These are phyloP conservation scores for Alcis repandata DNA, from an alignment of 2,888 invertebrate genomes.

Conservation along the genomic window DNA sequence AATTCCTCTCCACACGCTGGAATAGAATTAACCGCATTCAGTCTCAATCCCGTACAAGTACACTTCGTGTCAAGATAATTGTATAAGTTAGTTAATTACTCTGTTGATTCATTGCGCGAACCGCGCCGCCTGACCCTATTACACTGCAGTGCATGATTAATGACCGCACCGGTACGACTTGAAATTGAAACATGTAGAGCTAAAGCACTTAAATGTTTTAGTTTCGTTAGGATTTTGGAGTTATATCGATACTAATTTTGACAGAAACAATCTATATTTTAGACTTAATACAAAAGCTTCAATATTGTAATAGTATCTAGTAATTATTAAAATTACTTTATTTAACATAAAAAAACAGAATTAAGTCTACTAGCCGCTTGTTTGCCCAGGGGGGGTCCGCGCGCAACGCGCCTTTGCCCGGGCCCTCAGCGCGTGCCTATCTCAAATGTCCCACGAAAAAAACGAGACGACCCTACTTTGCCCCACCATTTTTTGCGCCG, in stretches of 20 bases:
- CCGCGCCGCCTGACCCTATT: conserved; percentile 63
- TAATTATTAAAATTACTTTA: too few relatives aligned
- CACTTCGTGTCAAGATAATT: conserved; percentile 72
- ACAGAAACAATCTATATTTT: too few relatives aligned
- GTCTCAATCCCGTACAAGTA: conserved; percentile 57
- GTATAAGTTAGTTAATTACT: conserved; percentile 79
- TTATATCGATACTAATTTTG: background rate
- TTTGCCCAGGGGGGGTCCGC: too few relatives aligned
- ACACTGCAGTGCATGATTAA: conserved; percentile 75
- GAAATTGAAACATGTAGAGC: conserved; percentile 14
- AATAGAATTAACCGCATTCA: conserved; percentile 32
- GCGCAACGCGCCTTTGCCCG: too few relatives aligned
- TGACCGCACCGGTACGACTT: conserved; percentile 61
- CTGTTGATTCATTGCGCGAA: conserved; percentile 74
- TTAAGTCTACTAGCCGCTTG: too few relatives aligned
- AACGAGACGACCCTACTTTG: too few relatives aligned
- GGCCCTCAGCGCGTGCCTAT: too few relatives aligned
- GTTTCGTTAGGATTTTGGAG: background rate
- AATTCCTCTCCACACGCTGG: conserved; percentile 19
- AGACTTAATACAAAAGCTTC: too few relatives aligned
- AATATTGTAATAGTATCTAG: too few relatives aligned
- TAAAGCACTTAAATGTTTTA: background rate
- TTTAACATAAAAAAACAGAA: too few relatives aligned
- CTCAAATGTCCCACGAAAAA: too few relatives aligned
- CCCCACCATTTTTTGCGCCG: too few relatives aligned